Percentiles rank a stretch among this genome's conserved stretches.
Conservation (phyloP, 2,113 vertebrate species). For the Rhynchomys soricoides region DNA sequence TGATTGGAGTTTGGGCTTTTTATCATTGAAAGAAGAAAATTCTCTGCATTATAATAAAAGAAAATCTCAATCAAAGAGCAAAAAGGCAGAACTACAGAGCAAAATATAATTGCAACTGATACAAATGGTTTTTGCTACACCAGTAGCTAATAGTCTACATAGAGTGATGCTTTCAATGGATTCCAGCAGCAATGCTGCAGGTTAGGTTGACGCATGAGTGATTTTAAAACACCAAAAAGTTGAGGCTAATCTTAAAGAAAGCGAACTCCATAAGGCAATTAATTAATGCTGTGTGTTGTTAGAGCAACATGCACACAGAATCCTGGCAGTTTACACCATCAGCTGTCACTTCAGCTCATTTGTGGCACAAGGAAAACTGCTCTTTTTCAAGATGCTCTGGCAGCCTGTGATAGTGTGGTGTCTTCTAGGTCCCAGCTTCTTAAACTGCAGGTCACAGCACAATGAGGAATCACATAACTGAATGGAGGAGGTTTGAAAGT, state of each 20-base stretch:
- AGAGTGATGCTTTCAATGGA: slow-evolving; percentile 56
- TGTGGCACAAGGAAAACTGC: slow-evolving; percentile 38
- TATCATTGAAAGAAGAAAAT: slow-evolving; percentile 36
- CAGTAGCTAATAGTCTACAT: slow-evolving; percentile 32
- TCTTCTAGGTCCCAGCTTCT: background rate
- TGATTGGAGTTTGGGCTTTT: background rate
- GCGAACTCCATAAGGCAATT: slow-evolving; percentile 35
- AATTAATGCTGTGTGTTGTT: slow-evolving; percentile 50
- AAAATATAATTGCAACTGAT: slow-evolving; percentile 14
- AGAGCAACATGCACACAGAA: slow-evolving; percentile 32
- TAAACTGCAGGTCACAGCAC: background rate
- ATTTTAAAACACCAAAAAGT: slow-evolving; percentile 47
- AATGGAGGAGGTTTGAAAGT: background rate
- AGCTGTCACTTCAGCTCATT: slow-evolving; percentile 64
- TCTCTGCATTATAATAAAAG: background rate
- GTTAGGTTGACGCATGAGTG: slow-evolving; percentile 38
- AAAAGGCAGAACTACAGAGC: background rate
- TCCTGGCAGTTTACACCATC: slow-evolving; percentile 58
- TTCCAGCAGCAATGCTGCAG: slow-evolving; percentile 45
- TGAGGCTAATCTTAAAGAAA: slow-evolving; percentile 48
- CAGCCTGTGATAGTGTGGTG: background rate
- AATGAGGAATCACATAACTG: background rate
- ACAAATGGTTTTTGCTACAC: slow-evolving; percentile 34
- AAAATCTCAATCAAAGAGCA: slow-evolving; percentile 53
- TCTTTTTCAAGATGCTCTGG: slow-evolving; percentile 55